A percentile compares a stretch with the other conserved stretches of the same genome.
Conservation (phyloP, 2,888 invertebrate species). For the Muschampia plurimacula region DNA sequence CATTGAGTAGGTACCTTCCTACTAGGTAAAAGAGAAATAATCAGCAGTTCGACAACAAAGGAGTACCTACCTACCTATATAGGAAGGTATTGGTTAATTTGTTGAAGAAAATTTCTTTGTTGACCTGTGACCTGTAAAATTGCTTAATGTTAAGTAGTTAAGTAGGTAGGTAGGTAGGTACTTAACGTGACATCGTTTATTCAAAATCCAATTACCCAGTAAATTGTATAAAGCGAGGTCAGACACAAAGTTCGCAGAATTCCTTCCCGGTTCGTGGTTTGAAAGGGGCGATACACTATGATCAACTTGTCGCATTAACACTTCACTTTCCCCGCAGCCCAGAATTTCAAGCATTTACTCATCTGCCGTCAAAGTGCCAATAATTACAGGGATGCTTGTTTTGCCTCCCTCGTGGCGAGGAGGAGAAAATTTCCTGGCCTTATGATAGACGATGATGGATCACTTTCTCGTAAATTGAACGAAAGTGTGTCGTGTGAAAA, state of each 20-base stretch:
- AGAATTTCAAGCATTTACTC: conserved; percentile 83
- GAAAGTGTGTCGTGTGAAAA: conserved; percentile 81
- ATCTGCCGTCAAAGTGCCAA: conserved; percentile 76
- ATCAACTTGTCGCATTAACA: conserved; percentile 82
- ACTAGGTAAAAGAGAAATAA: conserved; percentile 16
- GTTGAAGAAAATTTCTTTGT: conserved; percentile 6
- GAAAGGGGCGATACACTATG: conserved; percentile 67
- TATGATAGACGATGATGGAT: conserved; percentile 79
- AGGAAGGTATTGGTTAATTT: neutral
- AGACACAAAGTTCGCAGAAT: conserved; percentile 61
- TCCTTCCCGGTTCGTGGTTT: conserved; percentile 65
- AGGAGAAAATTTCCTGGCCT: conserved; percentile 70
- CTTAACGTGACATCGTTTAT: conserved; percentile 25
- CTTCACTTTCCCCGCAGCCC: conserved; percentile 81
- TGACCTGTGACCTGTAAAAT: neutral
- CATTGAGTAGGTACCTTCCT: neutral
- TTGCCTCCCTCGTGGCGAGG: conserved; percentile 61
- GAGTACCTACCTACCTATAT: neutral
- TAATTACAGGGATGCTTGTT: conserved; percentile 74
- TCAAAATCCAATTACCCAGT: conserved; percentile 30
- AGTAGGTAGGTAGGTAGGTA: neutral
- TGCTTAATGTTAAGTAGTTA: neutral
- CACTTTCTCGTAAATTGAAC: conserved; percentile 82
- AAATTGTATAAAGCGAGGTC: conserved; percentile 55
- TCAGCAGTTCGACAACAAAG: neutral